Conservation (phyloP, 2,113 vertebrate genomes). For the Spea multiplicata region DNA sequence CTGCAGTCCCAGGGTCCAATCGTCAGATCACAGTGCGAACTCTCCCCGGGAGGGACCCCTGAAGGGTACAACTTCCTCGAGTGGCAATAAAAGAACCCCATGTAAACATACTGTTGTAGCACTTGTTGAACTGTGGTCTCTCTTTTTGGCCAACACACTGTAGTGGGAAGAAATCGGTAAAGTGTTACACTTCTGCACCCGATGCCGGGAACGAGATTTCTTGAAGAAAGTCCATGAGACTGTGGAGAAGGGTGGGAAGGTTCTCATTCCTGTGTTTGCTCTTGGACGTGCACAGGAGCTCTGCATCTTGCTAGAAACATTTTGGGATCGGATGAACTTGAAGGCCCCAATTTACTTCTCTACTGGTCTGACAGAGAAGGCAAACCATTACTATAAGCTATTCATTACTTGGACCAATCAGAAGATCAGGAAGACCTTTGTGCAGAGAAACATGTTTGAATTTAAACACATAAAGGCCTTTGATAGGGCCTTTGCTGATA, state of each 20-base stretch:
- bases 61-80: too few relatives aligned
- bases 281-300: constrained; percentile 94
- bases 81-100: too few relatives aligned
- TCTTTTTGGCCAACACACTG: too few relatives aligned
- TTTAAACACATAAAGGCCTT: constrained; percentile 98
- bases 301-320: constrained; percentile 94
- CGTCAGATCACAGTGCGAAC: too few relatives aligned
- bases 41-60: too few relatives aligned
- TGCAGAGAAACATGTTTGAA: constrained; percentile 98
- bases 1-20: too few relatives aligned
- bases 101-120: too few relatives aligned
- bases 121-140: too few relatives aligned
- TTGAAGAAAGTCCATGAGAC: constrained; percentile 93
- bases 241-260: constrained; percentile 93
- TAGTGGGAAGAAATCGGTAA: too few relatives aligned
- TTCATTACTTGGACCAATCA: constrained; percentile 99
- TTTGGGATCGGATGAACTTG: constrained; percentile 97
- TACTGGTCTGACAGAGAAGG: constrained; percentile 94
- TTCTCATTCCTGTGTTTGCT: constrained; percentile 95
- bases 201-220: constrained; percentile 93
- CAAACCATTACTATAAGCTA: constrained; percentile 97
- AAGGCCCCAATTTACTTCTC: constrained; percentile 98
- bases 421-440: constrained; percentile 96
- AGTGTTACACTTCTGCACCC: too few relatives aligned
- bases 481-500: constrained; percentile 90